A percentile compares a stretch with the other conserved stretches of the same genome.
These are phyloP conservation scores for Penaeus chinensis DNA, from an alignment of 1,140 invertebrate genomes.

Conservation along the genomic window DNA sequence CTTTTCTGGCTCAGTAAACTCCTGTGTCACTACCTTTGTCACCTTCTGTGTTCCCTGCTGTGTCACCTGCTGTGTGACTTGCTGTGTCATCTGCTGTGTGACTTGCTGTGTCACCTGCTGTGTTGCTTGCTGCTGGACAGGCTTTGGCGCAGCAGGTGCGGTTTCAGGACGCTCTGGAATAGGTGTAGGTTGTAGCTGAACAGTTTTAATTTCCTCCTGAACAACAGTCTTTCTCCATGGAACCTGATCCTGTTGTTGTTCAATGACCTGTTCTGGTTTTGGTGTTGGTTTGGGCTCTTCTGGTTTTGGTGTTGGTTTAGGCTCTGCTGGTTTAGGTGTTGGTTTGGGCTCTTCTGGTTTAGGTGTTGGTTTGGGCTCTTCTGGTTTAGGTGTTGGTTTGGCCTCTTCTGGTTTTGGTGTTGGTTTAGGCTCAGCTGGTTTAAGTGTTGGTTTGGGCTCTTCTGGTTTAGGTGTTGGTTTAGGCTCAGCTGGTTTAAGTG, in stretches of 20 bases:
- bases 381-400: slow-evolving; percentile 39
- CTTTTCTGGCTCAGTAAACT: too few relatives aligned
- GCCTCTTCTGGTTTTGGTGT: not conserved
- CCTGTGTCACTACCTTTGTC: not conserved
- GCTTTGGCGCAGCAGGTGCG: slow-evolving; percentile 4
- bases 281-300: not conserved
- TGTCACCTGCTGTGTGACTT: slow-evolving; percentile 14
- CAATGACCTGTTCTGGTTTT: not conserved
- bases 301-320: slow-evolving; percentile 25
- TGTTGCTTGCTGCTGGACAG: slow-evolving; percentile 10
- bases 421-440: not conserved
- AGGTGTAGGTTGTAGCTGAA: slow-evolving; percentile 37
- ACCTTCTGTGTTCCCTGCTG: not conserved
- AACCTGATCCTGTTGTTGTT: not conserved
- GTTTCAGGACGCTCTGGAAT: slow-evolving; percentile 23
- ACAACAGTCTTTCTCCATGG: too few relatives aligned
- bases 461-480: not conserved
- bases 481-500: too few relatives aligned
- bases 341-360: not conserved
- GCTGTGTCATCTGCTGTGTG: slow-evolving; percentile 27
- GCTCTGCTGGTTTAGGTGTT: slow-evolving; percentile 17
- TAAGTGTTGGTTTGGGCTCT: not conserved
- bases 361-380: slow-evolving; percentile 39
- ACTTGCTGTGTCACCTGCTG: slow-evolving; percentile 6
- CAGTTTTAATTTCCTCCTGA: slow-evolving; percentile 2